Evolutionary conservation across 2,113 vertebrate genomes (phyloP), one percentile per base, ranked within the genome.

Genomic region (Prunella fulvescens): DNA sequence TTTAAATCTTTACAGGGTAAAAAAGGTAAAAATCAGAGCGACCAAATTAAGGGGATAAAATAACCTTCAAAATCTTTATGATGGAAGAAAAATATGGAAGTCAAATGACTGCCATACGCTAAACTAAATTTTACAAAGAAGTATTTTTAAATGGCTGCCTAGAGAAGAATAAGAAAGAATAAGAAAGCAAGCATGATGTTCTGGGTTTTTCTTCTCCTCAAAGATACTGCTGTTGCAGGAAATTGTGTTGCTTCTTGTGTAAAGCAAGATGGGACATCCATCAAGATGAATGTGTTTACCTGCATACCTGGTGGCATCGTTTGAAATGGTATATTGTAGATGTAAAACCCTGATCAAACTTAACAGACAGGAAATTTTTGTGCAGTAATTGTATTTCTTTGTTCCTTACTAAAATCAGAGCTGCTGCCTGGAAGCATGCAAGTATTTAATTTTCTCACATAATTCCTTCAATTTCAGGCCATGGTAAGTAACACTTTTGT

Each of bases 401-500:
- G 23, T 61, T 90, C 48, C 77, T 84, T 64, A 33, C 45, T 81
- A 64, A 80, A 96, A 71, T 64, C 1, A 3, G 48, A 86, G 45
- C 45, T 78, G 37, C 82, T 90, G 25, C 61, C 71, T 78, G 67
- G 76, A 81, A 95, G 69, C 26, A 39, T 22, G 35, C 14, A 88
- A 92, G 67, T 74, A 73, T 71, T 94, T 92, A 74, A 88, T 94
- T 96, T 92, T 93, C 80, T 81, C 79, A 78, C 19, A 14, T 84
- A 88, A 90, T 96, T 96, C 69, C 86, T 65, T 81, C 88, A 74
- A 85, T 96, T 95, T 95, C 53, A 78, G 76, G 76, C 73, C 90
- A 81, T 84, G 54, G 65, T 81, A 93, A 86, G 79, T 67, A 95
- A 81, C 51, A 81, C 31, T 88, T 93, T 69, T 0, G 4, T 83